Percentiles rank a stretch among this genome's conserved stretches.
Conservation (phyloP, 2,113 vertebrate species). For the Neolamprologus tretocephalus region DNA sequence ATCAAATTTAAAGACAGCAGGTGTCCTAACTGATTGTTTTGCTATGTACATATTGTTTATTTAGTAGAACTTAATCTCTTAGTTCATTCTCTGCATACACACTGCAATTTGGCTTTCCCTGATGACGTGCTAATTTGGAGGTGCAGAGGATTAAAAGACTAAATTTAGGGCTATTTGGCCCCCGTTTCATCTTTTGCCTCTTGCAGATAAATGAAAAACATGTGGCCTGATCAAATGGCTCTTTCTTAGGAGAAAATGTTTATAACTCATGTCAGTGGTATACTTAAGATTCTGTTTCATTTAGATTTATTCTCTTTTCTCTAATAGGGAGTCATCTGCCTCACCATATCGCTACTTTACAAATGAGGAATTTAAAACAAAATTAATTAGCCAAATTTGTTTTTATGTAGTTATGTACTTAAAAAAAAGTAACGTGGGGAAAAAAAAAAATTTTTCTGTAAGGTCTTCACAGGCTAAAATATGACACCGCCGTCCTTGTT, state of each 20-base stretch:
- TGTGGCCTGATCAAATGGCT: constrained; percentile 64
- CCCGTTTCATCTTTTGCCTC: constrained; percentile 57
- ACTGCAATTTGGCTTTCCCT: constrained; percentile 51
- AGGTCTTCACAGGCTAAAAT: constrained; percentile 14
- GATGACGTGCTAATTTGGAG: constrained; percentile 57
- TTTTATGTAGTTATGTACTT: constrained; percentile 2
- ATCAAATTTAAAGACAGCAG: constrained; percentile 35
- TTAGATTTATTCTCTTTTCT: background rate
- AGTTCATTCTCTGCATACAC: constrained; percentile 10
- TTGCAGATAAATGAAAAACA: constrained; percentile 69
- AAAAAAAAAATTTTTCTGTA: background rate
- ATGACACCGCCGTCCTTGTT: constrained; percentile 17
- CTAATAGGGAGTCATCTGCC: constrained; percentile 12
- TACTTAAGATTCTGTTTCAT: constrained; percentile 43
- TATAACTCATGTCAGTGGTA: constrained; percentile 63
- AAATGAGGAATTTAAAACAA: constrained; percentile 27
- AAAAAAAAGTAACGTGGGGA: background rate
- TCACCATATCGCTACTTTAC: constrained; percentile 18
- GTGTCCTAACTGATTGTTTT: constrained; percentile 42
- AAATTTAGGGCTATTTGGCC: constrained; percentile 44
- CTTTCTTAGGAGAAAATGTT: constrained; percentile 61
- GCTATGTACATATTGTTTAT: constrained; percentile 10
- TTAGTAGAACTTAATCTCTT: constrained; percentile 26
- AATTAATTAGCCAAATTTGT: constrained; percentile 16
- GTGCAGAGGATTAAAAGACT: constrained; percentile 44